These are phyloP conservation scores for Lasioglossum baleicum DNA, from an alignment of 1,140 invertebrate species.

Conservation along the genomic window DNA sequence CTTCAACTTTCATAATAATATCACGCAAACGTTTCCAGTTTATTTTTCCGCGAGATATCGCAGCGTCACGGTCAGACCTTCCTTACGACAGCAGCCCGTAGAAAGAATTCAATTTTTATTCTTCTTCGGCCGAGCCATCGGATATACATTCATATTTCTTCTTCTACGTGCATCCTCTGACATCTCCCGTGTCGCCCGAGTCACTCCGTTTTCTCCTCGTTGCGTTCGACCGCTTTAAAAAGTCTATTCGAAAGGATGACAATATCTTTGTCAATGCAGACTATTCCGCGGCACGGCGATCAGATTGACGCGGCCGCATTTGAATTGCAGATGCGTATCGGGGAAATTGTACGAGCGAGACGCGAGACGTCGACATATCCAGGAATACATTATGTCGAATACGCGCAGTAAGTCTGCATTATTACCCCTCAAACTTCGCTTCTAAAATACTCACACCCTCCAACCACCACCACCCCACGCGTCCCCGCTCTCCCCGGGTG, in stretches of 20 bases:
- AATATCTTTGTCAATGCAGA: constrained; percentile 33
- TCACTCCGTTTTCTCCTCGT: no score
- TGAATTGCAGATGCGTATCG: constrained; percentile 50
- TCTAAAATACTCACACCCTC: background rate
- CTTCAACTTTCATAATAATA: no score
- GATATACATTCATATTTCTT: no score
- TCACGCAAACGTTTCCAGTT: no score
- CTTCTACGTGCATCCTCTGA: no score
- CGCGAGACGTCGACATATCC: background rate
- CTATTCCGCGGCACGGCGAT: constrained; percentile 11
- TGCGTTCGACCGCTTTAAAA: background rate
- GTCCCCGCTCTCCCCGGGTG: background rate
- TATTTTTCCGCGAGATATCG: no score
- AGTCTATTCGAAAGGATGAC: constrained; percentile 15
- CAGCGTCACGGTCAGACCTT: no score
- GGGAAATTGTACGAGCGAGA: constrained; percentile 2
- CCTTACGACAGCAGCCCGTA: no score
- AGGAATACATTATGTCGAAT: constrained; percentile 32
- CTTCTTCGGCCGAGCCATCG: no score
- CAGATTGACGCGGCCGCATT: constrained; percentile 32
- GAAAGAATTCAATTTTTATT: no score
- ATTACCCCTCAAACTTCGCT: constrained; percentile 41
- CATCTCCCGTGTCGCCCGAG: no score
- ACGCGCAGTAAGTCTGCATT: constrained; percentile 10
- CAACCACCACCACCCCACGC: background rate